A percentile compares a stretch with the other conserved stretches of the same genome.
These are phyloP conservation scores for Dascyllus trimaculatus DNA, from an alignment of 2,113 vertebrate genomes.

Conservation along the genomic window DNA sequence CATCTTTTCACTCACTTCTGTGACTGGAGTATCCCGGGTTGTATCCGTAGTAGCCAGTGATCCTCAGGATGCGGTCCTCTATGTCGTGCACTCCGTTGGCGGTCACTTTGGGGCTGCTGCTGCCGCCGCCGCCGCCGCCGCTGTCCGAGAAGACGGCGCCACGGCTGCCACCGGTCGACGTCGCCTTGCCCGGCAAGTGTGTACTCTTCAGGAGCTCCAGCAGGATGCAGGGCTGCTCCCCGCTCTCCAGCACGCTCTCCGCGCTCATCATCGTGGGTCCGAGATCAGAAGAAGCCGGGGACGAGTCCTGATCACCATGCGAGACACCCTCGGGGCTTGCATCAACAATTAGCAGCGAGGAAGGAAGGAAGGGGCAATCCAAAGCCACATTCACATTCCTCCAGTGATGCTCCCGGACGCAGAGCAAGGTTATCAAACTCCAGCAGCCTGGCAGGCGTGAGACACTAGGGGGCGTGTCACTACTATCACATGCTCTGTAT, in stretches of 20 bases:
- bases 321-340: slow-evolving; percentile 45
- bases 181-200: slow-evolving; percentile 79
- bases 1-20: slow-evolving; percentile 90
- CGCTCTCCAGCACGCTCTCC: slow-evolving; percentile 68
- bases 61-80: slow-evolving; percentile 96
- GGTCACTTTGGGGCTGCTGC: slow-evolving; percentile 86
- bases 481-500: slow-evolving; percentile 54
- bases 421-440: slow-evolving; percentile 76
- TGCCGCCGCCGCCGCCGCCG: too few relatives aligned
- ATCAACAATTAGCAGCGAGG: slow-evolving; percentile 66
- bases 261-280: slow-evolving; percentile 78
- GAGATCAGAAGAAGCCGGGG: slow-evolving; percentile 39
- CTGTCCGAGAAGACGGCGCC: slow-evolving; percentile 60
- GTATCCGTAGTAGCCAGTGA: slow-evolving; percentile 98
- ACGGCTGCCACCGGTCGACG: slow-evolving; percentile 71
- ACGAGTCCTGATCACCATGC: slow-evolving; percentile 66
- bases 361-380: slow-evolving; percentile 53
- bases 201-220: slow-evolving; percentile 80
- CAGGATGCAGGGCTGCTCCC: slow-evolving; percentile 74
- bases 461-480: slow-evolving; percentile 82
- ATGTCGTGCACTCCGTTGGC: slow-evolving; percentile 97
- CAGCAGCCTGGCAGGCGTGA: slow-evolving; percentile 43
- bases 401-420: slow-evolving; percentile 74
- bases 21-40: slow-evolving; percentile 97
- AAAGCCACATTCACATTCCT: slow-evolving; percentile 69